These are phyloP conservation scores for Patiria miniata DNA, from an alignment of 35 echinoderm and acorn worm species.

Conservation along the genomic window DNA sequence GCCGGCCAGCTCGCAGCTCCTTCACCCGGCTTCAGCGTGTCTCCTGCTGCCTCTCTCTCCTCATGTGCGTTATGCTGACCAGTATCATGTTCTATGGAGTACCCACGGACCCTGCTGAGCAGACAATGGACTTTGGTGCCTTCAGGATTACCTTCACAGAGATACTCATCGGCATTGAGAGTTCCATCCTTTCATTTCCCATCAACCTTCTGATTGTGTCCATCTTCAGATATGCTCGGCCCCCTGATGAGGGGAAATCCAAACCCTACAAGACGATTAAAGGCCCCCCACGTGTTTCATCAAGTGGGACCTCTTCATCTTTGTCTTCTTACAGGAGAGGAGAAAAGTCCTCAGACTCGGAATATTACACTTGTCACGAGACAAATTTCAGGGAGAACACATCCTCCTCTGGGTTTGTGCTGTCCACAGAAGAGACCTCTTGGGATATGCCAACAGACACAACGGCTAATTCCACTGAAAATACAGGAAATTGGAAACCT, in stretches of 20 bases:
- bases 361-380: too few relatives aligned
- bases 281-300: too few relatives aligned
- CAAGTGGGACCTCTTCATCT: too few relatives aligned
- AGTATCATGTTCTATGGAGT: conserved; percentile 99
- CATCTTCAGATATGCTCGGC: conserved; percentile 67
- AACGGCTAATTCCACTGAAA: too few relatives aligned
- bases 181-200: conserved; percentile 78
- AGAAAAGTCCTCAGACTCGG: too few relatives aligned
- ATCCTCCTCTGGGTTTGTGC: too few relatives aligned
- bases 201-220: conserved; percentile 85
- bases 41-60: conserved; percentile 78
- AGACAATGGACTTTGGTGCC: conserved; percentile 83
- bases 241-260: not conserved
- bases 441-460: too few relatives aligned
- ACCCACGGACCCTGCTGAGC: conserved; percentile 66
- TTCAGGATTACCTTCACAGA: conserved; percentile 77
- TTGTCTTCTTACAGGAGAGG: too few relatives aligned
- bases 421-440: too few relatives aligned
- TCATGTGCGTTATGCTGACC: conserved; percentile 90
- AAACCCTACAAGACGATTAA: not conserved
- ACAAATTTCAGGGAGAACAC: too few relatives aligned
- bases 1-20: conserved; percentile 57
- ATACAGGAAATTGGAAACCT: too few relatives aligned
- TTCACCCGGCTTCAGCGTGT: conserved; percentile 88
- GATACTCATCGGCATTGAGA: conserved; percentile 89